Percentiles rank a stretch among this genome's conserved stretches.
These are phyloP conservation scores for Heterotis niloticus DNA, from an alignment of 2,113 vertebrate genomes.

Conservation along the genomic window DNA sequence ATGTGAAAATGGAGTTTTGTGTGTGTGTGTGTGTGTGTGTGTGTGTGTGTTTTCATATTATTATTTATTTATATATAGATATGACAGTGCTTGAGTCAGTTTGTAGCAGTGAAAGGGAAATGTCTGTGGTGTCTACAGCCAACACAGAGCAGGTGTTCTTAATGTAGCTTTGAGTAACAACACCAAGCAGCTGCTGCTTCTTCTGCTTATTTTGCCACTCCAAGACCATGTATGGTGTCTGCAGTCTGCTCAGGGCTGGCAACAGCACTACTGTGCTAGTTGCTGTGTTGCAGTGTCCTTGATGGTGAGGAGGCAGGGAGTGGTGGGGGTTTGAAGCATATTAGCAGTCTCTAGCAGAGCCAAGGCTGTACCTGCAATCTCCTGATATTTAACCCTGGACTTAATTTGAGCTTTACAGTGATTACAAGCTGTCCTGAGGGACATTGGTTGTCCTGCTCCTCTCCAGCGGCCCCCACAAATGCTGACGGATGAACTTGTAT, in stretches of 20 bases:
- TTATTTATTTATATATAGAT: no score
- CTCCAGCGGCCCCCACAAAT: slow-evolving; percentile 84
- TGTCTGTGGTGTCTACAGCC: not conserved
- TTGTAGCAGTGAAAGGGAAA: not conserved
- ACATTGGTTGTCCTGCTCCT: slow-evolving; percentile 79
- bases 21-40: no score
- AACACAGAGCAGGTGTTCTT: not conserved
- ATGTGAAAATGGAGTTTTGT: no score
- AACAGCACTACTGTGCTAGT: slow-evolving; percentile 21
- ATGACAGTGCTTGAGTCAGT: no score
- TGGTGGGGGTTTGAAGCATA: slow-evolving; percentile 41
- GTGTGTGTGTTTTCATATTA: no score
- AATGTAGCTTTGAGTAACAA: not conserved
- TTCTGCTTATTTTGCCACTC: no score
- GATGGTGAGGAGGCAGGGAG: slow-evolving; percentile 45
- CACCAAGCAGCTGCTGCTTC: not conserved
- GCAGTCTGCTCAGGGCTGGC: not conserved
- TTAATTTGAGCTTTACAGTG: slow-evolving; percentile 86
- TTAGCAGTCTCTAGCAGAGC: slow-evolving; percentile 75
- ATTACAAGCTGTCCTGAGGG: slow-evolving; percentile 84
- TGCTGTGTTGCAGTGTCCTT: slow-evolving; percentile 67
- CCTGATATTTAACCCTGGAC: slow-evolving; percentile 85
- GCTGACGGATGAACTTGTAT: slow-evolving; percentile 90
- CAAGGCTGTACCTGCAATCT: slow-evolving; percentile 76
- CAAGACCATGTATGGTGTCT: not conserved